Evolutionary conservation across 2,113 vertebrate genomes (phyloP), one percentile per base, ranked within the genome.

Genomic region (Ardeotis arabs): DNA sequence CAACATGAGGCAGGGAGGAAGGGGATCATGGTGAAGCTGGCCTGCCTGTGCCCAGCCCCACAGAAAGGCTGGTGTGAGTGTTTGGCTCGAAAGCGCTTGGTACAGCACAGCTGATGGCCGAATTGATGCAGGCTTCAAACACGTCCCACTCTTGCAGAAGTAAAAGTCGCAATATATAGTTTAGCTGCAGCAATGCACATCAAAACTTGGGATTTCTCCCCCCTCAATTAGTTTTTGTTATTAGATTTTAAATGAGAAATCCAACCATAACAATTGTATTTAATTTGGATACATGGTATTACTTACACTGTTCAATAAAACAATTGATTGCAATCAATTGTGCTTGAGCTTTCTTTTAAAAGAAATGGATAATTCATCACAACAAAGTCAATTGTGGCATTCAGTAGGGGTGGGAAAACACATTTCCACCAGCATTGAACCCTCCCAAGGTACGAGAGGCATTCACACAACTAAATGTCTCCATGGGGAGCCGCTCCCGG

Each of bases 21-120:
- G 19, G 21, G 13, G 11, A 5, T 19, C 8, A 5, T 44, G 41
- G 19, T 27, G 22, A 50, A 37, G 18, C 4, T 22, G 4, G 17
- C 41, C 16, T 28, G 23, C 2, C 0, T 6, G 18, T 49, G 14
- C 25, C 52, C 3, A 3, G 44, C 24, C 14, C 60, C 4, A 0
- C 0, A 1, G 10, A 53, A 37, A 15, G 16, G 5, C 10, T 52
- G n/a, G 35, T n/a, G 41, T 4, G 12, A 67, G 33, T 0, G 0
- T 67, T 49, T 6, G 10, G 4, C 14, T 5, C 25, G 21, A 53
- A 81, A 49, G 12, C 10, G 11, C n/a, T 72, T 21, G 14, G 12
- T 47, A 24, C 0, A 6, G 24, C 29, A 79, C 59, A 85, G 23
- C 20, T 39, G 62, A 58, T 16, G 5, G 24, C 9, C 50, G 35